Conservation (phyloP, 2,113 vertebrate genomes). For the Leptobrachium leishanense region DNA sequence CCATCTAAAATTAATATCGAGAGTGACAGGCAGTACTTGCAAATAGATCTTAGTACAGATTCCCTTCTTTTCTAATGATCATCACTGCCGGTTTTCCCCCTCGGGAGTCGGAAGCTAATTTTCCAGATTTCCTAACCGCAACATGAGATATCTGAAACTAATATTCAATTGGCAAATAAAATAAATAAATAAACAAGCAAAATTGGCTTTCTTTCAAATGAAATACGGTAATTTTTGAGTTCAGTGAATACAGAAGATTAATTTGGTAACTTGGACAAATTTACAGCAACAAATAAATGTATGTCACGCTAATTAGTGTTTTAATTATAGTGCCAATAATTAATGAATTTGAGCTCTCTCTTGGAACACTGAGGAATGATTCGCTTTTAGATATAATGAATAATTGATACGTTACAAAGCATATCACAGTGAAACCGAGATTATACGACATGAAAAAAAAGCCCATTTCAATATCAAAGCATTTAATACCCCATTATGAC, state of each 20-base stretch:
- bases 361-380: conserved; percentile 29
- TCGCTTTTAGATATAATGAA: conserved; percentile 37
- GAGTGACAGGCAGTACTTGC: too few relatives aligned
- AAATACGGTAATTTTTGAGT: neutral
- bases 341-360: conserved; percentile 21
- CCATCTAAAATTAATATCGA: too few relatives aligned
- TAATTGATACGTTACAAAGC: conserved; percentile 31
- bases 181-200: too few relatives aligned
- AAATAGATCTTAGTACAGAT: too few relatives aligned
- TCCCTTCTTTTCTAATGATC: too few relatives aligned
- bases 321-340: conserved; percentile 41
- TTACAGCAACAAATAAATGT: conserved; percentile 38
- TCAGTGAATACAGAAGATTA: neutral
- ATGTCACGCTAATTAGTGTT: conserved; percentile 26
- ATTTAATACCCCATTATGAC: conserved; percentile 17
- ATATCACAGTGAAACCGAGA: conserved; percentile 24
- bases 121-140: too few relatives aligned
- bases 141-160: too few relatives aligned
- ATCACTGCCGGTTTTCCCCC: too few relatives aligned
- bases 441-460: conserved; percentile 6
- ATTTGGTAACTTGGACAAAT: conserved; percentile 11
- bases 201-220: too few relatives aligned
- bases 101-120: too few relatives aligned
- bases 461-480: conserved; percentile 23
- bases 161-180: too few relatives aligned